phyloP scores from a whole-genome alignment of 2,113 vertebrate species.

The Pandion haliaetus region DNA sequence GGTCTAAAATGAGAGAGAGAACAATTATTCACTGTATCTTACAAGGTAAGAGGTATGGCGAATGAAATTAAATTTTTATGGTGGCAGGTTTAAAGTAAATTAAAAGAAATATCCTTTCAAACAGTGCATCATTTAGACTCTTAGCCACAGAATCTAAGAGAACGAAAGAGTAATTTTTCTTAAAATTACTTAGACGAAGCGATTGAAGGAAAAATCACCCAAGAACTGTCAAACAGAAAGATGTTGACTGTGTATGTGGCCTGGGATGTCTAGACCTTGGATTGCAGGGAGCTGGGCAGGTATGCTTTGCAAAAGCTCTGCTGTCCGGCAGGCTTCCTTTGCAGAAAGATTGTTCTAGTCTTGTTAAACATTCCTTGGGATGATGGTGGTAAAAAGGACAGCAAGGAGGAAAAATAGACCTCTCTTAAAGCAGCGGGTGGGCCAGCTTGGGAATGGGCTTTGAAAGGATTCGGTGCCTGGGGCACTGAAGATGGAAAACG shows the following conservation, averaged over 20 bases:
- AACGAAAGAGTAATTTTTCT: not conserved
- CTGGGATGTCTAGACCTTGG: not conserved
- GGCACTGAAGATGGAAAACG: not conserved
- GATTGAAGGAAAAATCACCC: not conserved
- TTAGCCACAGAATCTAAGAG: not conserved
- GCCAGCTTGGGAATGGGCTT: not conserved
- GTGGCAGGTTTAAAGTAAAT: not conserved
- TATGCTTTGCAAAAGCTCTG: not conserved
- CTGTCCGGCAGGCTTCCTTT: not conserved
- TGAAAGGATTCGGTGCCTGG: not conserved
- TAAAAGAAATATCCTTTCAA: not conserved
- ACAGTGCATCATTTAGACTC: not conserved
- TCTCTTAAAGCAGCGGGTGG: not conserved
- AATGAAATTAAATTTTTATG: not conserved
- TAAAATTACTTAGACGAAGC: not conserved
- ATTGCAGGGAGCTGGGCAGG: not conserved
- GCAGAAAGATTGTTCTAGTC: not conserved
- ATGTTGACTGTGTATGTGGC: not conserved
- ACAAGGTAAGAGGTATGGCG: not conserved
- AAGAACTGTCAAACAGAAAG: not conserved
- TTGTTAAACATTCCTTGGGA: not conserved
- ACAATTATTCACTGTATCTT: not conserved
- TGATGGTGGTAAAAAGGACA: not conserved
- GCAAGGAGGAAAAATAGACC: not conserved
- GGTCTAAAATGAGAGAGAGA: not conserved